Base-by-base conservation (phyloP, 1,140 invertebrate genomes). In the Ericerus pela region DNA sequence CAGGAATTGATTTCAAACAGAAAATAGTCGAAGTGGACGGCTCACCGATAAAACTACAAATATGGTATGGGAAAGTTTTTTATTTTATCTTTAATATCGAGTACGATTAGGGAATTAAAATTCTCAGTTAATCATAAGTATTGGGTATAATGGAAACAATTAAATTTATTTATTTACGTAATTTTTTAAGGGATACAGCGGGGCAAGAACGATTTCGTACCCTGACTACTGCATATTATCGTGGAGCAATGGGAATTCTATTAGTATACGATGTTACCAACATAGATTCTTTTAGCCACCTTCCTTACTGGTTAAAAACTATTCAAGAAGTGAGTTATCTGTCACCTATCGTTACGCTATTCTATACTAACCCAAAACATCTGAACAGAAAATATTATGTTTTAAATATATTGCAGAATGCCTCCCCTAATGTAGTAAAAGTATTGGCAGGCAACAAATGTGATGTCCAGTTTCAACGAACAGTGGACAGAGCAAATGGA, bases 1-100 rank as follows among this genome's bases (percentile, higher is more conserved):
- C 69, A 88, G 86, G 86, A 60, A 88, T 91, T 66, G 88, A 91
- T 72, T 90, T 90, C 67, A 91, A 90, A 72, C 85, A 90, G 69
- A 90, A 89, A 70, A 85, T 88, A 57, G 84, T 90, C 60, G 84
- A 87, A 67, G 70, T 91, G 59, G 84, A 88, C 68, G 86, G 85
- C 2, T 82, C 81, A 53, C 85, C 81, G 54, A 82, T 90, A 56
- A 90, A 90, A 70, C 71, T 90, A 43, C 88, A 91, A 73, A 88
- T 91, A 67, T 91, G 87, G 86, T 88, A 79, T 73, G 84, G 14
- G 12, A 16, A 4, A 38, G 20, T 16, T 8, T n/a, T n/a, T n/a
- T n/a, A n/a, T n/a, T n/a, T n/a, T n/a, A n/a, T n/a, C n/a, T n/a
- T n/a, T n/a, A n/a, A n/a, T n/a, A n/a, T n/a, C n/a, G n/a, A n/a